phyloP scores from a whole-genome alignment of 2,797 vertebrate genomes.

The Phoebastria nigripes region DNA sequence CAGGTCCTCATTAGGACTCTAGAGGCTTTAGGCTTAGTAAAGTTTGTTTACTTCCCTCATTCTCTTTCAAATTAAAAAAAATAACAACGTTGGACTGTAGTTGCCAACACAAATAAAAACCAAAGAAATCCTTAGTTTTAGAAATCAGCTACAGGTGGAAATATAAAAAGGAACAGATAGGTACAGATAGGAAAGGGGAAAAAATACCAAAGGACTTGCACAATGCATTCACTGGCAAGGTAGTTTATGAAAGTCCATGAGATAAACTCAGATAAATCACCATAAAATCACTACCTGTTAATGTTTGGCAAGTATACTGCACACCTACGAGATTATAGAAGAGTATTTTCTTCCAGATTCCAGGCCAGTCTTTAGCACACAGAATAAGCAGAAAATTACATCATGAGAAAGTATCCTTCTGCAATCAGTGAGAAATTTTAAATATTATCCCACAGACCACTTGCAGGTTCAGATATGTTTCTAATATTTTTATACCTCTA shows the following conservation, averaged over 20 bases:
- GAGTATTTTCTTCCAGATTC: background rate
- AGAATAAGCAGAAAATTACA: slow-evolving; percentile 37
- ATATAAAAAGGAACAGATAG: background rate
- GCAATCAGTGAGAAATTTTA: background rate
- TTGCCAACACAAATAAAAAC: background rate
- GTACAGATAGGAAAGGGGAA: background rate
- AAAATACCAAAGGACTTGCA: background rate
- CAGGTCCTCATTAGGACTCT: background rate
- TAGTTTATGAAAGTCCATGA: background rate
- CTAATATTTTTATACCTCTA: background rate
- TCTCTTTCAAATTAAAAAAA: background rate
- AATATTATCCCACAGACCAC: background rate
- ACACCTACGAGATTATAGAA: background rate
- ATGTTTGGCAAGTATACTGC: background rate
- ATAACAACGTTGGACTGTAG: background rate
- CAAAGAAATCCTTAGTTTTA: background rate
- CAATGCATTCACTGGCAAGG: background rate
- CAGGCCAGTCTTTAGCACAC: slow-evolving; percentile 14
- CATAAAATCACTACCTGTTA: background rate
- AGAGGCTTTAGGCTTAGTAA: background rate
- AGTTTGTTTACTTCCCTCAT: background rate
- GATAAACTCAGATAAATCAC: background rate
- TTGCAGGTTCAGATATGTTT: background rate
- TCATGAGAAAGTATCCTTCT: background rate
- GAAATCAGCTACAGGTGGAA: background rate